phyloP scores from a whole-genome alignment of 2,888 invertebrate species.

The Hyalella azteca region DNA sequence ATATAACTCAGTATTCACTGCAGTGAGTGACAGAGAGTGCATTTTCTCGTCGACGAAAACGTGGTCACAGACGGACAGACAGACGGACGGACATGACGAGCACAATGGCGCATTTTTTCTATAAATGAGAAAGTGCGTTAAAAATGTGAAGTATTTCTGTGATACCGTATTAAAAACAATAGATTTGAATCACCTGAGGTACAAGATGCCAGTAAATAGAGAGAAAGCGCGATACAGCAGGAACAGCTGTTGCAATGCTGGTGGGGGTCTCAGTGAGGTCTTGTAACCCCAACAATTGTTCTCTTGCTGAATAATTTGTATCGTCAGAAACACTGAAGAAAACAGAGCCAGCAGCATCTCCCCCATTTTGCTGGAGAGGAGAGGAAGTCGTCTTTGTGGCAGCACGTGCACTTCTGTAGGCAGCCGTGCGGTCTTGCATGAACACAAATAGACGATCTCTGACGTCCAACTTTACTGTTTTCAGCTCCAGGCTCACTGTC shows the following conservation, averaged over 20 bases:
- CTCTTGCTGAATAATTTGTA: too few relatives aligned
- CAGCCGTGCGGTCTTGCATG: conserved; percentile 49
- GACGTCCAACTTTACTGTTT: conserved; percentile 46
- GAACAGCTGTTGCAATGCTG: conserved; percentile 8
- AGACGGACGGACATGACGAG: too few relatives aligned
- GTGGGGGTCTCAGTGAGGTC: not conserved
- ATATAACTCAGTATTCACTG: too few relatives aligned
- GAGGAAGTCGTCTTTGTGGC: not conserved
- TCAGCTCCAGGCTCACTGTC: conserved; percentile 51
- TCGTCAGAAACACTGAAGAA: too few relatives aligned
- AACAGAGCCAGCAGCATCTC: not conserved
- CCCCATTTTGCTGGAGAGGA: not conserved
- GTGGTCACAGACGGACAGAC: too few relatives aligned
- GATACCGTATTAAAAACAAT: too few relatives aligned
- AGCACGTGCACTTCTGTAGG: conserved; percentile 41
- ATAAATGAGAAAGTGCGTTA: too few relatives aligned
- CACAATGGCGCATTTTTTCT: too few relatives aligned
- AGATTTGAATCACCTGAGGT: conserved; percentile 50
- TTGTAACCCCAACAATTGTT: too few relatives aligned
- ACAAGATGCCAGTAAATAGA: conserved; percentile 52
- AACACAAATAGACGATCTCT: conserved; percentile 52
- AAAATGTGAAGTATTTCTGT: too few relatives aligned
- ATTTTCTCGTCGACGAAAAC: too few relatives aligned
- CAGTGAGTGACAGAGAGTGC: too few relatives aligned
- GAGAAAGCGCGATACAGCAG: conserved; percentile 13